phyloP scores from a whole-genome alignment of 1,140 invertebrate genomes.

The Heliconius himera region DNA sequence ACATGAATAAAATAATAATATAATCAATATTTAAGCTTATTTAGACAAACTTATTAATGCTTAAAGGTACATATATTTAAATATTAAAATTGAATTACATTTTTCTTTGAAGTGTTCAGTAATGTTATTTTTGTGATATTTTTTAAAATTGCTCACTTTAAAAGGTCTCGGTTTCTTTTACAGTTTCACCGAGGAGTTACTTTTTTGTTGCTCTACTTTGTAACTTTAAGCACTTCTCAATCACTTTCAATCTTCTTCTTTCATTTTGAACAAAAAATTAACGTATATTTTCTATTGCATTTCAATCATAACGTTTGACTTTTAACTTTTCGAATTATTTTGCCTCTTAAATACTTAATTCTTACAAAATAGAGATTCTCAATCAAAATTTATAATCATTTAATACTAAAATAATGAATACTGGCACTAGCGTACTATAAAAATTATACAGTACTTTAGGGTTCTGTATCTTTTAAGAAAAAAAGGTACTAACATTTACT shows the following conservation, averaged over 20 bases:
- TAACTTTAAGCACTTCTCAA: conserved; percentile 19
- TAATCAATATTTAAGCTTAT: too few species aligned
- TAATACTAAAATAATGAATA: background rate
- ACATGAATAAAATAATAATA: too few species aligned
- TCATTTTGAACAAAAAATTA: background rate
- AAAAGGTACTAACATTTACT: too few species aligned
- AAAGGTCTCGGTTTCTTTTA: conserved; percentile 20
- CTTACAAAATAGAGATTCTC: background rate
- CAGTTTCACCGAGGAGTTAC: conserved; percentile 19
- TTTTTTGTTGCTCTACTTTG: conserved; percentile 19
- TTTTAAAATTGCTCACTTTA: conserved; percentile 7
- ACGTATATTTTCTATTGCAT: background rate
- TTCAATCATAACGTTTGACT: background rate
- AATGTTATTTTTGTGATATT: background rate
- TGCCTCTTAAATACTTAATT: background rate
- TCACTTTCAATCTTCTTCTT: conserved; percentile 23
- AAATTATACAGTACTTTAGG: too few species aligned
- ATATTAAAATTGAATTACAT: background rate
- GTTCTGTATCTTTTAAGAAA: too few species aligned
- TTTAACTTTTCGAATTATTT: background rate
- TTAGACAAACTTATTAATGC: too few species aligned
- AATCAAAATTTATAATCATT: background rate
- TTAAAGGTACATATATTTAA: background rate
- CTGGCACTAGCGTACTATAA: too few species aligned
- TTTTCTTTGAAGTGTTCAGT: background rate